These are phyloP conservation scores for Drosophila pachea DNA, from an alignment of 1,140 invertebrate genomes.

Conservation along the genomic window DNA sequence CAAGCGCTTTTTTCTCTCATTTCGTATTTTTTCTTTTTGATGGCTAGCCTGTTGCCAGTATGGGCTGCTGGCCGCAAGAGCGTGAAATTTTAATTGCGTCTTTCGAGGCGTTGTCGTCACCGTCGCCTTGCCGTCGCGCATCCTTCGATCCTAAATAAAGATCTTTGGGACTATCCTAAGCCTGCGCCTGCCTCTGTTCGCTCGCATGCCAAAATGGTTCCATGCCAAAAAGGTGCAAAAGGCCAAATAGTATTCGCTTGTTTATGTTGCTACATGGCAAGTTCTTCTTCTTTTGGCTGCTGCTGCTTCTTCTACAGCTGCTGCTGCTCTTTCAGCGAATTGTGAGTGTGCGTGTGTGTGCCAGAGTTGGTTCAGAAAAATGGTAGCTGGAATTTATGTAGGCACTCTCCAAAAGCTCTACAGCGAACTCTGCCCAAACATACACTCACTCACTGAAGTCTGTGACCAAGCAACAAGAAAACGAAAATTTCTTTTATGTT, in stretches of 20 bases:
- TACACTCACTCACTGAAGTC: background rate
- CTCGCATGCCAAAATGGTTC: conserved; percentile 61
- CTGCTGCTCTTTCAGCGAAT: conserved; percentile 4
- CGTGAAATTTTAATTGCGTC: conserved; percentile 76
- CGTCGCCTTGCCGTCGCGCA: conserved; percentile 13
- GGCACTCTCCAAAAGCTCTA: conserved; percentile 36
- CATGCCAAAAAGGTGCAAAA: conserved; percentile 76
- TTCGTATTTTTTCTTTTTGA: conserved; percentile 1
- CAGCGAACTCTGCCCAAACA: background rate
- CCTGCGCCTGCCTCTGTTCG: conserved; percentile 2
- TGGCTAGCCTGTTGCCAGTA: conserved; percentile 52
- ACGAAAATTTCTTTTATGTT: too few relatives aligned
- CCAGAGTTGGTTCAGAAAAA: conserved; percentile 48
- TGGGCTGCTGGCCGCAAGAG: conserved; percentile 44
- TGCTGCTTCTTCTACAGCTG: conserved; percentile 14
- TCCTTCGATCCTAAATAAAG: conserved; percentile 70
- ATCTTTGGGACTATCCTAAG: conserved; percentile 51
- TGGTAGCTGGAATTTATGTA: conserved; percentile 51
- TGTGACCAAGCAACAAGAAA: background rate
- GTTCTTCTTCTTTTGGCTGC: conserved; percentile 37
- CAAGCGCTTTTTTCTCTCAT: conserved; percentile 29
- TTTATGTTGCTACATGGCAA: conserved; percentile 75
- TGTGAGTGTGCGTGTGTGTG: conserved; percentile 40
- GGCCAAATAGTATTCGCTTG: conserved; percentile 75
- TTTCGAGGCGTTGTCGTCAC: conserved; percentile 71